phyloP scores from a whole-genome alignment of 92 coral and sea anemone species.

The Hydrozoanthus gracilis region DNA sequence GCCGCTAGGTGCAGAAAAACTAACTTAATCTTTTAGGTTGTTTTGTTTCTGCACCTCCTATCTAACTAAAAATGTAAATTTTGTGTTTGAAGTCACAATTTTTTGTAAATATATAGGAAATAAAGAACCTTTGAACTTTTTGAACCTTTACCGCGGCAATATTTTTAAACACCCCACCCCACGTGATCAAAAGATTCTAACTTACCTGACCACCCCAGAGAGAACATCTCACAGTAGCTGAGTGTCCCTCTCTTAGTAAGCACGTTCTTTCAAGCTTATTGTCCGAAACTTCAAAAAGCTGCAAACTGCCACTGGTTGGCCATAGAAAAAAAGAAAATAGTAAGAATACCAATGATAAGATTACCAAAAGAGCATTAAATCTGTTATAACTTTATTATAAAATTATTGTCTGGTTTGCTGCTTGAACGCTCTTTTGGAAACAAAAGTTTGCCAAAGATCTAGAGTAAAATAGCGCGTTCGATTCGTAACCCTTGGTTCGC shows the following conservation, averaged over 20 bases:
- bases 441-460: too few relatives aligned
- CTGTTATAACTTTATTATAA: too few relatives aligned
- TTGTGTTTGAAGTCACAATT: too few relatives aligned
- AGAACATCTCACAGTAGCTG: slow-evolving; percentile 77
- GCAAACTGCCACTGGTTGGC: slow-evolving; percentile 64
- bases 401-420: background rate
- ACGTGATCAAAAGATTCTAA: background rate
- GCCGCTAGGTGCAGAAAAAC: too few relatives aligned
- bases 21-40: too few relatives aligned
- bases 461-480: too few relatives aligned
- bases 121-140: too few relatives aligned
- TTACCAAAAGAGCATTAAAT: background rate
- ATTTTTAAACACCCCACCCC: background rate
- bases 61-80: too few relatives aligned
- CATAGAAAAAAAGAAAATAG: background rate
- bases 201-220: slow-evolving; percentile 74
- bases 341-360: background rate
- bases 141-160: background rate
- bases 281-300: slow-evolving; percentile 66
- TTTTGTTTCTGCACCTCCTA: too few relatives aligned
- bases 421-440: too few relatives aligned
- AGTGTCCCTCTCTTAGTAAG: slow-evolving; percentile 67
- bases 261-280: slow-evolving; percentile 54
- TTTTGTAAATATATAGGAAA: too few relatives aligned
- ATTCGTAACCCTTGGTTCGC: too few relatives aligned